A percentile compares a stretch with the other conserved stretches of the same genome.
Conservation (phyloP, 1,140 invertebrate genomes). For the Stratiolaelaps scimitus region DNA sequence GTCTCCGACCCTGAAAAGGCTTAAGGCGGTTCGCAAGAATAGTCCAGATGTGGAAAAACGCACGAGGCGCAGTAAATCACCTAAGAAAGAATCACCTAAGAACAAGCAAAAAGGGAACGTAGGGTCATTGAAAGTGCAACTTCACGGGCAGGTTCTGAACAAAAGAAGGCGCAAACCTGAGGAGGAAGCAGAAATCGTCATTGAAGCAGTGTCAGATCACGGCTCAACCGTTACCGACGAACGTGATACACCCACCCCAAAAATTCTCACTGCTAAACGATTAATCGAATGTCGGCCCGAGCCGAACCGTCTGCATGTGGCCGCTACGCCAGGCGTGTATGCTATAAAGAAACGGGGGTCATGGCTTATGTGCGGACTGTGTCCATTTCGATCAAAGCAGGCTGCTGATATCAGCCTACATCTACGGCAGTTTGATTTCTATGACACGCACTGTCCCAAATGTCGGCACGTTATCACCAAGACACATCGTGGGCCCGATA, state of each 20-base stretch:
- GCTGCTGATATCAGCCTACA: slow-evolving; percentile 9
- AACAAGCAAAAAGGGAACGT: neutral
- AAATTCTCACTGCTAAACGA: too few relatives aligned
- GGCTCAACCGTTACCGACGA: too few relatives aligned
- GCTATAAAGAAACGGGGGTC: slow-evolving; percentile 3
- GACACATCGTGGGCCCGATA: slow-evolving; percentile 16
- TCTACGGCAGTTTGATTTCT: slow-evolving; percentile 8
- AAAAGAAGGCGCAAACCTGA: neutral
- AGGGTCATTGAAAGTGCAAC: slow-evolving; percentile 21
- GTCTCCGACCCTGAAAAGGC: neutral
- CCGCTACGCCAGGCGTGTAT: slow-evolving; percentile 15
- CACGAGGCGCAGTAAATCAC: neutral
- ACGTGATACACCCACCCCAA: too few relatives aligned
- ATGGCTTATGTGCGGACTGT: slow-evolving; percentile 16
- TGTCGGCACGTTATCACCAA: slow-evolving; percentile 10
- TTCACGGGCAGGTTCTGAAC: slow-evolving; percentile 11
- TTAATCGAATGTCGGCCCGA: neutral
- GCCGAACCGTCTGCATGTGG: slow-evolving; percentile 15
- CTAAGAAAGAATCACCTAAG: neutral
- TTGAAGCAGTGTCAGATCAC: too few relatives aligned
- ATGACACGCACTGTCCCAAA: neutral
- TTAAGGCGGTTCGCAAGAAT: neutral
- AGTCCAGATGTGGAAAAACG: neutral
- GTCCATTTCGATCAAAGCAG: slow-evolving; percentile 8
- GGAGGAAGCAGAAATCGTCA: too few relatives aligned